Evolutionary conservation across 2,797 vertebrate species (phyloP).

Genomic region (Etheostoma perlongum): DNA sequence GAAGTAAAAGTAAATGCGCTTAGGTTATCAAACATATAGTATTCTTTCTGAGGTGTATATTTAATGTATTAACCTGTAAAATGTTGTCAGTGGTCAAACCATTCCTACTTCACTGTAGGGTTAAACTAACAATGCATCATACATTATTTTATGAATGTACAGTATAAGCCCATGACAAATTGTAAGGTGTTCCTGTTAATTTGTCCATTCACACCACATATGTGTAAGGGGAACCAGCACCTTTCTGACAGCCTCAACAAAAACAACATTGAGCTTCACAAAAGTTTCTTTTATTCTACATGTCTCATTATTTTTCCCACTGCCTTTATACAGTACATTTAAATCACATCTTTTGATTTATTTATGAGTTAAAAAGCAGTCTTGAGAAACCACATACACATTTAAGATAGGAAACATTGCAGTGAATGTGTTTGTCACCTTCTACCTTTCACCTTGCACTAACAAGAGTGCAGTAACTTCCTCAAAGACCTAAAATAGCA

Average conservation of each 20-base stretch:
- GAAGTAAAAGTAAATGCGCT: not conserved
- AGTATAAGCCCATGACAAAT: not conserved
- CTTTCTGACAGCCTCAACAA: not conserved
- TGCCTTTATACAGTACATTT: no score
- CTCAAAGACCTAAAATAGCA: conserved; percentile 29
- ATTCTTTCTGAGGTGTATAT: not conserved
- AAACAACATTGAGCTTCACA: not conserved
- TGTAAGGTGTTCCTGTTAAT: not conserved
- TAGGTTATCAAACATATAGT: not conserved
- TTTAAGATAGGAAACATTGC: not conserved
- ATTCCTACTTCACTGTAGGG: not conserved
- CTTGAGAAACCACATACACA: not conserved
- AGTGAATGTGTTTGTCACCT: conserved; percentile 28
- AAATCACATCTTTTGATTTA: not conserved
- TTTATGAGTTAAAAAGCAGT: not conserved
- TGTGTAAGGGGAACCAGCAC: not conserved
- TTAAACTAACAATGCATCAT: not conserved
- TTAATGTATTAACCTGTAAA: conserved; percentile 2
- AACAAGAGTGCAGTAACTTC: conserved; percentile 35
- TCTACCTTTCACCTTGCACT: conserved; percentile 30
- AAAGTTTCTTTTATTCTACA: not conserved
- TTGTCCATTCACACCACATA: not conserved
- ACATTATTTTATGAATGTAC: no score
- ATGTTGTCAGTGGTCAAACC: not conserved
- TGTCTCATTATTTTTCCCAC: not conserved